Evolutionary conservation across 2,797 vertebrate species (phyloP), one percentile per base, ranked within the genome.

Genomic region (Scolopax bukidnonensis): DNA sequence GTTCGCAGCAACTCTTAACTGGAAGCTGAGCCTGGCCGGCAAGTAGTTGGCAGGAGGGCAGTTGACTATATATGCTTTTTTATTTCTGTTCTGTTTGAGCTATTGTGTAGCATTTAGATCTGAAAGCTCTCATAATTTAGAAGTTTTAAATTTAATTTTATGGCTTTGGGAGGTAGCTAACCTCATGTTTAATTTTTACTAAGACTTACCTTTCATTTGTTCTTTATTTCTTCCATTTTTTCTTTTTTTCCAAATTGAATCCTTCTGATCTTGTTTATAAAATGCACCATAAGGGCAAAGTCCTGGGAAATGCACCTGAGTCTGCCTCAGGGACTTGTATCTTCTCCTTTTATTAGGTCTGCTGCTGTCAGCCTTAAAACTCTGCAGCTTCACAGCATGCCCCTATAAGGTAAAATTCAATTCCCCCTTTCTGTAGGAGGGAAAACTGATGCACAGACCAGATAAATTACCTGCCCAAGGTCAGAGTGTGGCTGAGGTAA

Each of bases 371-470:
- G 32, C 57, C 80, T 93, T 71, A 81, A 93, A 90, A 57, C 25
- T 56, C 90, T 68, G 48, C 27, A 75, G 43, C 61, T 90, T 81
- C 83, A 74, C 76, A 57, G 13, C 57, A 81, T 95, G 79, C 15
- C 93, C 87, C 91, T 81, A 75, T 86, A 95, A 78, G 91, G 87
- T 65, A 94, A 95, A 96, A 96, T 84, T 81, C 69, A 95, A 95
- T 96, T 81, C 83, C 21, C 36, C 4, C 33, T 70, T 79, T 81
- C 94, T 59, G 33, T 48, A 75, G 88, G 88, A 86, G 69, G 68
- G 73, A 91, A 91, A 88, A 79, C 85, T 73, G 85, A 94, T 71
- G 83, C 47, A 65, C 54, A 78, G 65, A 76, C 32, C 69, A 80
- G 89, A 94, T 84, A 90, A 93, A 94, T 95, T 80, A 86, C 79